Conservation (phyloP, 2,797 vertebrate genomes). For the Xyrichtys novacula region DNA sequence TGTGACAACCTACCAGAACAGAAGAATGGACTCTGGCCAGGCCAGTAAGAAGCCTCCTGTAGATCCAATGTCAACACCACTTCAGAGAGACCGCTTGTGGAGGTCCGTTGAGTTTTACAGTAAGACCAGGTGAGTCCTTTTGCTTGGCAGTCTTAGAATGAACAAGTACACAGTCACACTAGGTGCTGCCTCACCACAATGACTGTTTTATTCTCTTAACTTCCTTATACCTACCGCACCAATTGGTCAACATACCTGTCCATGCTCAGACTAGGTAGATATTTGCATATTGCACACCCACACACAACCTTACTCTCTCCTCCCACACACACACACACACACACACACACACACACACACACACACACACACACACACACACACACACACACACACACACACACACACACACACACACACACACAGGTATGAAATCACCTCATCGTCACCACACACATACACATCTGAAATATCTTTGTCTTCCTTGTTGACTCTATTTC, state of each 20-base stretch:
- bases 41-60: slow-evolving; percentile 44
- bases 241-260: slow-evolving; percentile 70
- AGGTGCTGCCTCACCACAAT: slow-evolving; percentile 75
- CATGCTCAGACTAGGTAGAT: slow-evolving; percentile 53
- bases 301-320: slow-evolving; percentile 16
- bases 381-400: too few species aligned
- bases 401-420: slow-evolving; percentile 17
- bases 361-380: neutral
- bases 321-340: neutral
- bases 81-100: slow-evolving; percentile 23
- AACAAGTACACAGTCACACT: slow-evolving; percentile 51
- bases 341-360: neutral
- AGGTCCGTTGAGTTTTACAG: slow-evolving; percentile 28
- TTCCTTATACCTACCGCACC: slow-evolving; percentile 77
- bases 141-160: slow-evolving; percentile 43
- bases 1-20: slow-evolving; percentile 72
- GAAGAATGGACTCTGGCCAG: slow-evolving; percentile 50
- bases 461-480: slow-evolving; percentile 40
- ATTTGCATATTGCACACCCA: slow-evolving; percentile 80
- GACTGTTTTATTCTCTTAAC: slow-evolving; percentile 74
- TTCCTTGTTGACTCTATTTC: slow-evolving; percentile 21
- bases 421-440: slow-evolving; percentile 1
- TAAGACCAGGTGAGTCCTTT: slow-evolving; percentile 25
- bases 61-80: slow-evolving; percentile 43
- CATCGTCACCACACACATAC: too few species aligned